Percentiles rank a stretch among this genome's conserved stretches.
These are phyloP conservation scores for Standfussiana lucernea DNA, from an alignment of 2,888 invertebrate species.

Conservation along the genomic window DNA sequence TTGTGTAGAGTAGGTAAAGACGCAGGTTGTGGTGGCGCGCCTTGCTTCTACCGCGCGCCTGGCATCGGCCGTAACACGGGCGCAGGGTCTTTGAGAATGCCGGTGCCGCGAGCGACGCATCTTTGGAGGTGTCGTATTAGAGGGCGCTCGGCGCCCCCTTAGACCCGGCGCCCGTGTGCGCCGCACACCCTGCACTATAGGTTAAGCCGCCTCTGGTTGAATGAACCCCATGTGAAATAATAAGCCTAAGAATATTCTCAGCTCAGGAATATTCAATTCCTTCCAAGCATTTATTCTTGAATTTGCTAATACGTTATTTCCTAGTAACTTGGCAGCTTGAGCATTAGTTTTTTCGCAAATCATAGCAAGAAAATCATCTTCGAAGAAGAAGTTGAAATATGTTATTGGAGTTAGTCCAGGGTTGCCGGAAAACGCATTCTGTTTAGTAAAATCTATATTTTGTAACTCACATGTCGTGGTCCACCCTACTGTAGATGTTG, in stretches of 20 bases:
- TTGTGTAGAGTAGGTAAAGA: too few species aligned
- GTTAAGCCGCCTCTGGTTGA: too few species aligned
- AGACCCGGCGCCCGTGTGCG: too few species aligned
- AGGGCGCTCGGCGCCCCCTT: too few species aligned
- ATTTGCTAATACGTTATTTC: not conserved
- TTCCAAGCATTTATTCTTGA: conserved; percentile 3
- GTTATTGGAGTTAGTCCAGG: not conserved
- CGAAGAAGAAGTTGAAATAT: conserved; percentile 3
- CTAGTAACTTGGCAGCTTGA: not conserved
- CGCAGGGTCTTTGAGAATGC: too few species aligned
- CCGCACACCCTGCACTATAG: too few species aligned
- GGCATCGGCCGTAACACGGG: too few species aligned
- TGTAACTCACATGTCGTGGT: conserved; percentile 1
- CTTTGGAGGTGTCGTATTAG: too few species aligned
- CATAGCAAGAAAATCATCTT: not conserved
- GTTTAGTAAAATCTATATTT: not conserved
- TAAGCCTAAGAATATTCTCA: not conserved
- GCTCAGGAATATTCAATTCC: conserved; percentile 1
- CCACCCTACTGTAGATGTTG: not conserved
- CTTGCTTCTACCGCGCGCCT: too few species aligned
- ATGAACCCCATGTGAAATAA: not conserved
- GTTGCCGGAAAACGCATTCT: conserved; percentile 5
- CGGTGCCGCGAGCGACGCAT: too few species aligned
- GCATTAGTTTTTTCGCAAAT: conserved; percentile 4
- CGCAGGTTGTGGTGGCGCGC: too few species aligned